Evolutionary conservation across 1,140 invertebrate genomes (phyloP).

Genomic region (Linepithema humile): DNA sequence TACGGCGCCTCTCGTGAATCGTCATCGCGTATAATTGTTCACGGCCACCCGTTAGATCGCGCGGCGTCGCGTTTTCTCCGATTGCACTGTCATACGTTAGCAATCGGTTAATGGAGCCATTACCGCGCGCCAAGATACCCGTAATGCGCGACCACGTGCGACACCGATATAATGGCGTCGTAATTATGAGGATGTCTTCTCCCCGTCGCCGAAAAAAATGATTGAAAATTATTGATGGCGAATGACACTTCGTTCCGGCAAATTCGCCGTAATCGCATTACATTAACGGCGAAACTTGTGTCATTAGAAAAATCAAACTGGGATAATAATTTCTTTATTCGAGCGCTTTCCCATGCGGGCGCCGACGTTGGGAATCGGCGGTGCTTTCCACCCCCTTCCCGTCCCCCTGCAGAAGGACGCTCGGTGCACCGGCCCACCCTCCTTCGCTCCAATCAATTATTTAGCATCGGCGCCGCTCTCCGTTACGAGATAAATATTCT

Average conservation of each 20-base stretch:
- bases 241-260: not conserved
- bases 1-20: not conserved
- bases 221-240: slow-evolving; percentile 43
- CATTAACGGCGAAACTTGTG: not conserved
- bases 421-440: slow-evolving; percentile 31
- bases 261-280: not conserved
- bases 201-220: slow-evolving; percentile 5
- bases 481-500: slow-evolving; percentile 65
- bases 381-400: slow-evolving; percentile 38
- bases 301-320: not conserved
- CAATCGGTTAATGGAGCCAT: slow-evolving; percentile 51
- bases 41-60: slow-evolving; percentile 15
- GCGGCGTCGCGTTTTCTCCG: slow-evolving; percentile 26
- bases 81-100: slow-evolving; percentile 25
- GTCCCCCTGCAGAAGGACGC: not conserved
- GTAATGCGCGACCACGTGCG: not conserved
- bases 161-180: not conserved
- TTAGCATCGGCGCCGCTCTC: slow-evolving; percentile 45
- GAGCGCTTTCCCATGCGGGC: too few relatives aligned
- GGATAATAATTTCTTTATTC: not conserved
- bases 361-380: not conserved
- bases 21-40: slow-evolving; percentile 1
- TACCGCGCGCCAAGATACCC: slow-evolving; percentile 28
- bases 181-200: slow-evolving; percentile 34
- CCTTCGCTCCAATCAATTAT: slow-evolving; percentile 65